phyloP scores from a whole-genome alignment of 2,113 vertebrate species.

The Eclectus roratus region DNA sequence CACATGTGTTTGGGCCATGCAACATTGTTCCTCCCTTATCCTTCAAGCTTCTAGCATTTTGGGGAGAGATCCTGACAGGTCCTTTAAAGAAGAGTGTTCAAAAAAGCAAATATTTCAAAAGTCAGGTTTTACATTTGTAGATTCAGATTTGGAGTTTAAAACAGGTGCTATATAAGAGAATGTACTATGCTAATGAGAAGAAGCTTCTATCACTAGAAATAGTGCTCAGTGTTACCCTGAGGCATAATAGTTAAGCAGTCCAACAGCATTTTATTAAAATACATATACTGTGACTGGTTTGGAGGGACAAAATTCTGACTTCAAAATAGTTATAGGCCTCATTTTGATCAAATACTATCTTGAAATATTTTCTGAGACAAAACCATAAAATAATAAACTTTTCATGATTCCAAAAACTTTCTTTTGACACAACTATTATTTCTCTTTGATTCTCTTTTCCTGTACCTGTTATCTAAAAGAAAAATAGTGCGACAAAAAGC shows the following conservation, averaged over 20 bases:
- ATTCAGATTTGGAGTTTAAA: slow-evolving; percentile 59
- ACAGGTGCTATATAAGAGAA: slow-evolving; percentile 41
- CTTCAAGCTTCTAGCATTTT: slow-evolving; percentile 69
- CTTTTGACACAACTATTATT: not conserved
- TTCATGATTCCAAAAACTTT: not conserved
- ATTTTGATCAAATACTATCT: not conserved
- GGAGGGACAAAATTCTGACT: not conserved
- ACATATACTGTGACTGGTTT: slow-evolving; percentile 52
- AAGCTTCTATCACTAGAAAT: slow-evolving; percentile 1
- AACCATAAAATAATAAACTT: not conserved
- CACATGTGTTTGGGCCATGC: slow-evolving; percentile 68
- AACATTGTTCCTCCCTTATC: slow-evolving; percentile 69
- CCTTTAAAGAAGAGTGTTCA: slow-evolving; percentile 72
- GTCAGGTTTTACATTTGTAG: slow-evolving; percentile 67
- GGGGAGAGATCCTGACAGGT: slow-evolving; percentile 65
- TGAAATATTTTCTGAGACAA: slow-evolving; percentile 13
- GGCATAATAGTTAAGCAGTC: slow-evolving; percentile 42
- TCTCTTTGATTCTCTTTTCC: not conserved
- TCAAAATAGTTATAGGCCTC: not conserved
- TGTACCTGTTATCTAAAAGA: not conserved
- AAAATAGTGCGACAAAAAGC: not conserved
- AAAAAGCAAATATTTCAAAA: slow-evolving; percentile 71
- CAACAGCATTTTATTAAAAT: slow-evolving; percentile 50
- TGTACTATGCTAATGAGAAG: slow-evolving; percentile 25
- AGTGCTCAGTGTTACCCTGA: slow-evolving; percentile 5